These are phyloP conservation scores for Mus caroli DNA, from an alignment of 2,797 vertebrate species.

Conservation along the genomic window DNA sequence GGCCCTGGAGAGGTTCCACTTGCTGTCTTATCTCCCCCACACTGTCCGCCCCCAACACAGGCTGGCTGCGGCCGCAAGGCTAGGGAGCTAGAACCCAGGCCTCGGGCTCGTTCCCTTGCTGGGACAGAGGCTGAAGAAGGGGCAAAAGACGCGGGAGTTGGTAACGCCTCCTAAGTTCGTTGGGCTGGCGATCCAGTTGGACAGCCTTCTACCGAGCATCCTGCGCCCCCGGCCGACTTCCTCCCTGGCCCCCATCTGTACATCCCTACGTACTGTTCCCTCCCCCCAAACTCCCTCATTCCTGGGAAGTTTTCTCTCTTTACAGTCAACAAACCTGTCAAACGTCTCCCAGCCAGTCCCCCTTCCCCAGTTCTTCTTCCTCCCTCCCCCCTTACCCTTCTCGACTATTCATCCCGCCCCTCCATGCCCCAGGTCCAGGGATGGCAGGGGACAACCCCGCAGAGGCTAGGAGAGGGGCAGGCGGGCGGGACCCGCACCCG, in stretches of 20 bases:
- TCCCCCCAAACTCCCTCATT: slow-evolving; percentile 84
- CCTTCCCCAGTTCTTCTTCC: slow-evolving; percentile 71
- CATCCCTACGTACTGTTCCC: slow-evolving; percentile 2
- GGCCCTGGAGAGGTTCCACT: slow-evolving; percentile 3
- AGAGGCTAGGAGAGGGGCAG: slow-evolving; percentile 60
- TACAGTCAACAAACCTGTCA: slow-evolving; percentile 88
- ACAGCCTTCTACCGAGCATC: slow-evolving; percentile 47
- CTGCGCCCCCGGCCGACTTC: slow-evolving; percentile 61
- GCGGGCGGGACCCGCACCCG: slow-evolving; percentile 65
- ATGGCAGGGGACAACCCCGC: not conserved
- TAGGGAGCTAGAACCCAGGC: slow-evolving; percentile 23
- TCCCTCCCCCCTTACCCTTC: slow-evolving; percentile 60
- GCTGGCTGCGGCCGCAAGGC: not conserved
- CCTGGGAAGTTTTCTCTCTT: slow-evolving; percentile 89
- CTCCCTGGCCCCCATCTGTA: slow-evolving; percentile 40
- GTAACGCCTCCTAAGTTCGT: slow-evolving; percentile 18
- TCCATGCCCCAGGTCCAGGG: not conserved
- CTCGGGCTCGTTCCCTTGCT: not conserved
- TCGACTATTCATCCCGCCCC: slow-evolving; percentile 66
- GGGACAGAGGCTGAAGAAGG: not conserved
- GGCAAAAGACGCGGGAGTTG: not conserved
- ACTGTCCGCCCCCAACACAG: not conserved
- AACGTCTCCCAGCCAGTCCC: slow-evolving; percentile 83
- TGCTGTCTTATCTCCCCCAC: slow-evolving; percentile 35
- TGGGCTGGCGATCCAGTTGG: not conserved